phyloP scores from a whole-genome alignment of 2,888 invertebrate species.

The Agrotis puta region DNA sequence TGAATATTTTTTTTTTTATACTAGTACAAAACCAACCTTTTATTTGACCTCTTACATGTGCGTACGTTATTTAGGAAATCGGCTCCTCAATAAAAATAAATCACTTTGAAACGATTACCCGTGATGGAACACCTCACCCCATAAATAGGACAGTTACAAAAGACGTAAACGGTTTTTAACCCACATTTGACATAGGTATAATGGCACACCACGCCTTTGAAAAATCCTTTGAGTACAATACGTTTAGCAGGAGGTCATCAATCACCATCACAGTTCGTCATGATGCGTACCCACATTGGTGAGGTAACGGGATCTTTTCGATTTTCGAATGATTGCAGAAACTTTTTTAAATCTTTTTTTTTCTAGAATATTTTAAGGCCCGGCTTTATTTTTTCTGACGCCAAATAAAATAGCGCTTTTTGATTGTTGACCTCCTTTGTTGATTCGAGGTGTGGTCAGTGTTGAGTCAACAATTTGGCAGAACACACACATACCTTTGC shows the following conservation, averaged over 20 bases:
- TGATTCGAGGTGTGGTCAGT: conserved; percentile 28
- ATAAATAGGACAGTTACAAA: conserved; percentile 44
- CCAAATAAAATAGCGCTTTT: conserved; percentile 13
- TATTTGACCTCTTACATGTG: not conserved
- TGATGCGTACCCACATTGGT: conserved; percentile 46
- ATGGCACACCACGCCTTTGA: conserved; percentile 44
- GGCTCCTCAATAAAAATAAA: conserved; percentile 22
- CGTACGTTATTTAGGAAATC: not conserved
- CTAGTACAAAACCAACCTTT: too few species aligned
- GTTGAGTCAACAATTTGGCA: conserved; percentile 32
- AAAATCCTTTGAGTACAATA: conserved; percentile 58
- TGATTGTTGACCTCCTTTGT: conserved; percentile 10
- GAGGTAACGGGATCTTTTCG: conserved; percentile 5
- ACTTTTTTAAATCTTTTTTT: conserved; percentile 6
- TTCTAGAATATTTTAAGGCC: not conserved
- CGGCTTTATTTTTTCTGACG: not conserved
- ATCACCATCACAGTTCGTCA: conserved; percentile 54
- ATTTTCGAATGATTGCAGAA: conserved; percentile 9
- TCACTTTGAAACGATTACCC: conserved; percentile 23
- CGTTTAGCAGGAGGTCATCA: conserved; percentile 53
- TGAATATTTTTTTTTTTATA: too few species aligned
- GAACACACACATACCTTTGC: not conserved
- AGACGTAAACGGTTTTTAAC: conserved; percentile 53
- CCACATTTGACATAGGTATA: conserved; percentile 53
- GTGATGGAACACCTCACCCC: conserved; percentile 23